phyloP scores from a whole-genome alignment of 2,888 invertebrate species.

The Augochlorella aurata region DNA sequence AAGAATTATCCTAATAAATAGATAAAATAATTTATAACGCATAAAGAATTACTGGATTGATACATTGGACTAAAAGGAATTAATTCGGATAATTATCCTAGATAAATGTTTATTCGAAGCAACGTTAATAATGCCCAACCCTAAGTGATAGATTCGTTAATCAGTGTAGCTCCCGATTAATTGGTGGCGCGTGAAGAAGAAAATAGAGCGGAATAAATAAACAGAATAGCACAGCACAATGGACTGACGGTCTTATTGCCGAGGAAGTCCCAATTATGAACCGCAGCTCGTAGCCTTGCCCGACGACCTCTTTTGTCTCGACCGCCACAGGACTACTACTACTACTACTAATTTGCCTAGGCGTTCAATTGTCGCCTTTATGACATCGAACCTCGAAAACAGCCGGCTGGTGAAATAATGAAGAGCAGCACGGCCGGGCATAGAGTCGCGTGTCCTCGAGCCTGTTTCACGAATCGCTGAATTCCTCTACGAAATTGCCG shows the following conservation, averaged over 20 bases:
- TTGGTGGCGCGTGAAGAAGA: neutral
- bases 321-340: neutral
- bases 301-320: neutral
- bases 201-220: slow-evolving; percentile 6
- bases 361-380: slow-evolving; percentile 3
- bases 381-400: neutral
- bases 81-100: too few species aligned
- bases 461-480: neutral
- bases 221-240: neutral
- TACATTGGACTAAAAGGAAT: too few species aligned
- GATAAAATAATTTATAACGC: too few species aligned
- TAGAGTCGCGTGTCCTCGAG: neutral
- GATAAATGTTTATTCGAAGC: too few species aligned
- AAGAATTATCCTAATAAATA: too few species aligned
- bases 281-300: neutral
- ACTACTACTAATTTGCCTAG: neutral
- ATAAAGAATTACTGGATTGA: too few species aligned
- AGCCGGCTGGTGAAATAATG: neutral
- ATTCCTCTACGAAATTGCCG: slow-evolving; percentile 5
- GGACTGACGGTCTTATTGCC: neutral
- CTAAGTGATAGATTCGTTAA: too few species aligned
- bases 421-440: neutral
- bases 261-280: slow-evolving; percentile 5
- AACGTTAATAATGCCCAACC: too few species aligned
- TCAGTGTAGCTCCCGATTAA: neutral